Evolutionary conservation across 2,113 vertebrate genomes (phyloP).

Genomic region (Prietella phreatophila): DNA sequence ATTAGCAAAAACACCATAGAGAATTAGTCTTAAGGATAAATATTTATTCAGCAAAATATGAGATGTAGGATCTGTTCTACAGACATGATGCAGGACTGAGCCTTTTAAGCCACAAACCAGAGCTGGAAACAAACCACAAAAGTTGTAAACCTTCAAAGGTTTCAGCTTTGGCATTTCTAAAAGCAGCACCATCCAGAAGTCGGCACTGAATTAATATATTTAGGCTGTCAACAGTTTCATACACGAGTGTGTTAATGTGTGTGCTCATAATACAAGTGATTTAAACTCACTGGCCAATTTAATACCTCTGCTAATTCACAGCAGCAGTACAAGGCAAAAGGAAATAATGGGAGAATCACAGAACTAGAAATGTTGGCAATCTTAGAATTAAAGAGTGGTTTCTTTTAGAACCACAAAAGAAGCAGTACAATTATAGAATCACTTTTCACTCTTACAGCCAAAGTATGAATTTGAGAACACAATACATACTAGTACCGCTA

Average conservation of each 20-base stretch:
- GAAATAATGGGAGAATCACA: background rate
- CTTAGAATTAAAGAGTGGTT: too few relatives aligned
- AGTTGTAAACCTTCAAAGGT: background rate
- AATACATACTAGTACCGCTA: background rate
- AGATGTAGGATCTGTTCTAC: background rate
- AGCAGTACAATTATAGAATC: too few relatives aligned
- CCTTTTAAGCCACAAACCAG: background rate
- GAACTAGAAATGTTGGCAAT: background rate
- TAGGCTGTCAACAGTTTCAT: background rate
- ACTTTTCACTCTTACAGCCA: too few relatives aligned
- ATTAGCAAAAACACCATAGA: background rate
- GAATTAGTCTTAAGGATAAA: background rate
- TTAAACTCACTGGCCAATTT: background rate
- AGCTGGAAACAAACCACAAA: background rate
- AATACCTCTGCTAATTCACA: background rate
- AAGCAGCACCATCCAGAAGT: background rate
- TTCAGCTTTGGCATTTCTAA: background rate
- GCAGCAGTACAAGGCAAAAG: background rate
- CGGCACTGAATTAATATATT: background rate
- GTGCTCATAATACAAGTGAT: background rate
- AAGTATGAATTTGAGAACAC: too few relatives aligned
- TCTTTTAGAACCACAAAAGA: too few relatives aligned
- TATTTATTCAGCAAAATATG: constrained; percentile 29
- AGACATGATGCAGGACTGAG: background rate
- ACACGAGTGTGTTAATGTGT: background rate